Evolutionary conservation across 2,113 vertebrate genomes (phyloP).

Genomic region (Piprites chloris): DNA sequence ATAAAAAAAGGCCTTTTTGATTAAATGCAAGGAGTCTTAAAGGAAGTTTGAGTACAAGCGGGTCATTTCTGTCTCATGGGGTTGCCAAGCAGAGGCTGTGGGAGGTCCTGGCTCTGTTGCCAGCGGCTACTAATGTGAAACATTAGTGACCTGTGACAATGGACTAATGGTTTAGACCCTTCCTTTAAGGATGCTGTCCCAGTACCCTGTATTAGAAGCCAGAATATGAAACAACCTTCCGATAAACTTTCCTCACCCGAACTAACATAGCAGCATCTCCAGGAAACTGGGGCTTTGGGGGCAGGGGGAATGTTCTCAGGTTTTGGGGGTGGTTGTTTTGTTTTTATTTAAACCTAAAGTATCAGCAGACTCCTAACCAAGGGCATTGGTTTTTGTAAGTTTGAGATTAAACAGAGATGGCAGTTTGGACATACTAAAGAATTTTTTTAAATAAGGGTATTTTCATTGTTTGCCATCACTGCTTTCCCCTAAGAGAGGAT

Average conservation of each 20-base stretch:
- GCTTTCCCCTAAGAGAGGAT: constrained; percentile 40
- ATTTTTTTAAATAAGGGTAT: background rate
- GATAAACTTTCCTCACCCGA: background rate
- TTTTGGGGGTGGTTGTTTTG: background rate
- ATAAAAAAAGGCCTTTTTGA: constrained; percentile 29
- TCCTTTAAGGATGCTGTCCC: background rate
- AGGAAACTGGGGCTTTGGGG: background rate
- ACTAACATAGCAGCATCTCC: background rate
- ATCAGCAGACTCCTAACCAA: background rate
- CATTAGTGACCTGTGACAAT: background rate
- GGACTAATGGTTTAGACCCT: background rate
- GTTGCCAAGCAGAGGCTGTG: background rate
- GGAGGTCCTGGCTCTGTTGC: background rate
- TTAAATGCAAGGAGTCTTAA: constrained; percentile 15
- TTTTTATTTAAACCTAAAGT: background rate
- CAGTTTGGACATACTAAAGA: constrained; percentile 8
- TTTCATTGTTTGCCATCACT: constrained; percentile 34
- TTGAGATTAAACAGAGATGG: constrained; percentile 43
- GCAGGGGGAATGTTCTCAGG: background rate
- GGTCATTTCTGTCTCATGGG: background rate
- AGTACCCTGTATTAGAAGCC: background rate
- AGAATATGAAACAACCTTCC: background rate
- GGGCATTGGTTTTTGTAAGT: background rate
- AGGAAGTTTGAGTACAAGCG: background rate
- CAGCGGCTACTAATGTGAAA: background rate